These are phyloP conservation scores for Baronia brevicornis DNA, from an alignment of 2,888 invertebrate genomes.

Conservation along the genomic window DNA sequence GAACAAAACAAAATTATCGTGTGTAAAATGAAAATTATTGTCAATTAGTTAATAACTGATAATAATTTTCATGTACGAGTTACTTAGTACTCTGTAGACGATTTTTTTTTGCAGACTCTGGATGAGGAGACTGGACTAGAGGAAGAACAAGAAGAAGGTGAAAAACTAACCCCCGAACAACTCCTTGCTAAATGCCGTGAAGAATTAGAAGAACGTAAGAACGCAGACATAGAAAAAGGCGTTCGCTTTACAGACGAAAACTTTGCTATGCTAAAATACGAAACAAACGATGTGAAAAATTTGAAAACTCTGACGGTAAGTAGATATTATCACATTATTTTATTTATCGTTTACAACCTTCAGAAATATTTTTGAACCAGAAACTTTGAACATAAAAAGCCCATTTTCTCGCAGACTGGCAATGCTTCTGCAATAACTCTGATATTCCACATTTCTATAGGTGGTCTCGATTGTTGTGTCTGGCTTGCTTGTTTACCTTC, in stretches of 20 bases:
- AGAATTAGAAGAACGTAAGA: constrained; percentile 51
- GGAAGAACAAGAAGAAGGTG: constrained; percentile 43
- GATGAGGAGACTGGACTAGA: constrained; percentile 59
- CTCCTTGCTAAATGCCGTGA: constrained; percentile 45
- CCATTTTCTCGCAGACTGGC: no score
- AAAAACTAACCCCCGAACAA: constrained; percentile 57
- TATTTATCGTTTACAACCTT: neutral
- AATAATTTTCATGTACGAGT: neutral
- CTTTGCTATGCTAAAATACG: constrained; percentile 77
- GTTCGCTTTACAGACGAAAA: constrained; percentile 75
- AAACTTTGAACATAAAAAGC: neutral
- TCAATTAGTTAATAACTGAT: constrained; percentile 23
- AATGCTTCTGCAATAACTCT: no score
- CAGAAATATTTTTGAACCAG: neutral
- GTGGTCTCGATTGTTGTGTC: no score
- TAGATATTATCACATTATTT: neutral
- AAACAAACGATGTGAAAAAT: constrained; percentile 75
- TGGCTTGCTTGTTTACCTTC: no score
- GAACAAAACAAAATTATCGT: no score
- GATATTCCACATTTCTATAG: no score
- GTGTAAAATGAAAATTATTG: no score
- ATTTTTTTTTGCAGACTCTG: constrained; percentile 36
- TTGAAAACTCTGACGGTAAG: constrained; percentile 76
- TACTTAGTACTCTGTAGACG: no score
- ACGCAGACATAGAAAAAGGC: constrained; percentile 69